Evolutionary conservation across 2,888 invertebrate species (phyloP).

Genomic region (Teleogryllus oceanicus): DNA sequence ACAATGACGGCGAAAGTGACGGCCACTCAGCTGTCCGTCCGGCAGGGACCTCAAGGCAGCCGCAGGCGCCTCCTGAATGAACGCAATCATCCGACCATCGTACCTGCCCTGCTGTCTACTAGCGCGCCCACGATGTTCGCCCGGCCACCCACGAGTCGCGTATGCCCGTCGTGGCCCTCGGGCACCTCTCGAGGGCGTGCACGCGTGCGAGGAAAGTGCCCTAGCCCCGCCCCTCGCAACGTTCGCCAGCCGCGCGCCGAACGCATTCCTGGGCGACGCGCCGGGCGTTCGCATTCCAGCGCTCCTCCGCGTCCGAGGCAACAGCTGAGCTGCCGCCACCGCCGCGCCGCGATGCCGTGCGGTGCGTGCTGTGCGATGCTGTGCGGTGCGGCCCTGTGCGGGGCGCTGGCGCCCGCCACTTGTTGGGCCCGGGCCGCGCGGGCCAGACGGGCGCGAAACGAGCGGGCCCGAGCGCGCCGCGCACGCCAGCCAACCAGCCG

Average conservation of each 20-base stretch:
- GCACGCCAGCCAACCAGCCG: too few relatives aligned
- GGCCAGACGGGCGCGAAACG: too few relatives aligned
- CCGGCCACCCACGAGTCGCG: too few relatives aligned
- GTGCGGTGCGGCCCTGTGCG: too few relatives aligned
- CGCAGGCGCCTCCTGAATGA: background rate
- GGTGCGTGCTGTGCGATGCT: too few relatives aligned
- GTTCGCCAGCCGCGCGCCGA: background rate
- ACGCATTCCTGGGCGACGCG: background rate
- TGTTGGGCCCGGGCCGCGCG: background rate
- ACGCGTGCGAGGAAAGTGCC: too few relatives aligned
- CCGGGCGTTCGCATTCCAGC: background rate
- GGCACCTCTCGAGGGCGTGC: background rate
- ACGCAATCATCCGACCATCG: background rate
- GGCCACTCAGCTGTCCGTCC: background rate
- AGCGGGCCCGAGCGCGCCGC: too few relatives aligned
- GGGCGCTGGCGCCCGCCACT: background rate
- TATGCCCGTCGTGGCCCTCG: background rate
- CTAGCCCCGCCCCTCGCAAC: background rate
- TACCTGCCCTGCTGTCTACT: background rate
- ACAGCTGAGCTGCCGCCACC: background rate
- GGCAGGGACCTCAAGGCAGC: background rate
- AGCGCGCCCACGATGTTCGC: too few relatives aligned
- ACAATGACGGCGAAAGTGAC: background rate
- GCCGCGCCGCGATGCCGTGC: background rate
- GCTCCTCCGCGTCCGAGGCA: constrained; percentile 2